Conservation (phyloP, 2,113 vertebrate species). For the Ascaphus truei region DNA sequence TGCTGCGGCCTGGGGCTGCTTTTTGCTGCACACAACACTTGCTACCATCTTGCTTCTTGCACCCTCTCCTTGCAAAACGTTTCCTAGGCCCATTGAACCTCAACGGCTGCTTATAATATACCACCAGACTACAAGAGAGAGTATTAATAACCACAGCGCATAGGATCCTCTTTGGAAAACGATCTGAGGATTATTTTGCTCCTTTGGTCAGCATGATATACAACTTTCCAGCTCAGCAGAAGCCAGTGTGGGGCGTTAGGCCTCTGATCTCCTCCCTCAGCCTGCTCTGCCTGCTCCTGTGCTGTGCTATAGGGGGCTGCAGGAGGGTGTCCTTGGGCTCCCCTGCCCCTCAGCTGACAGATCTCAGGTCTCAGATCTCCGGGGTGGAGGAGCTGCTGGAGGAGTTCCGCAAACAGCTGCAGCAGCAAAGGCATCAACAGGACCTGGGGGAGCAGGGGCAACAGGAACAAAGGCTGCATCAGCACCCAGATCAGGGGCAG, state of each 20-base stretch:
- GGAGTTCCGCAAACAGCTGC: conserved; percentile 83
- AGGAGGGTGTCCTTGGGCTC: neutral
- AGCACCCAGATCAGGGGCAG: no score
- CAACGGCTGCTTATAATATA: no score
- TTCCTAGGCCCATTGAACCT: neutral
- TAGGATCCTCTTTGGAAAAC: neutral
- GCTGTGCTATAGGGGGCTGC: neutral
- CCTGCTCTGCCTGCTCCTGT: neutral
- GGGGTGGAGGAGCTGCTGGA: conserved; percentile 82
- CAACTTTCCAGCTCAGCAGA: neutral
- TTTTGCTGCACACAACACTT: neutral
- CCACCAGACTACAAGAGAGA: no score
- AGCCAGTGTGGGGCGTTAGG: neutral
- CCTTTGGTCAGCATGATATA: neutral
- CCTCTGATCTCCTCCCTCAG: neutral
- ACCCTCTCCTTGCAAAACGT: neutral
- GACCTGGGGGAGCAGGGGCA: conserved; percentile 39
- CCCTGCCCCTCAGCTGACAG: conserved; percentile 29
- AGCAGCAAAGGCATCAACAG: conserved; percentile 59
- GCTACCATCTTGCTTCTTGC: neutral
- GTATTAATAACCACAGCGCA: no score
- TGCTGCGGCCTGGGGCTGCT: neutral
- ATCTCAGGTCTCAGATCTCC: conserved; percentile 63
- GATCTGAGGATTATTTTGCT: neutral
- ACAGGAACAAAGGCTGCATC: no score